Base-by-base conservation (phyloP, 2,113 vertebrate genomes). In the human region DNA sequence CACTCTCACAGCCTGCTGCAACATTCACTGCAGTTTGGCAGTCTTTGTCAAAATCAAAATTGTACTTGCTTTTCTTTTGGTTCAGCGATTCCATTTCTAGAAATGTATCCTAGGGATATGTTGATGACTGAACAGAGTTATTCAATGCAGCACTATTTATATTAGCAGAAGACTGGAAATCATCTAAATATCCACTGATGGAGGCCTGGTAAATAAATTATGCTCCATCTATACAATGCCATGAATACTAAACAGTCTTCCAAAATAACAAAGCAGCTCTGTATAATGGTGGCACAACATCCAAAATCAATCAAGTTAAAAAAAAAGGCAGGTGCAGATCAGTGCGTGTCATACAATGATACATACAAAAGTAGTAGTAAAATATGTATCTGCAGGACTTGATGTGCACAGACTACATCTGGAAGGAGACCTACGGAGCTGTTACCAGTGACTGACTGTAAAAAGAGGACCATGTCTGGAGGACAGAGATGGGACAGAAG, bases 1-100 rank as follows among this genome's bases (percentile, higher is more conserved):
- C 6, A 40, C 14, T 57, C 45, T 95, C 87, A 68, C 7, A 70
- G 8, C 40, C 70, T 61, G 32, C 25, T 57, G 70, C 13, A n/a
- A 43, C n/a, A 72, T 64, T 18, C 57, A n/a, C 52, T 89, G 35
- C 32, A 93, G 35, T 40, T 85, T 78, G 50, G 35, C 61, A 84
- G 72, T 35, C 70, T 59, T 72, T 95, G 38, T 79, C 66, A 61
- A 96, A 92, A 86, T 82, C 38, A 91, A 89, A 70, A 91, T 59
- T 8, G 32, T 38, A 94, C 17, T 40, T 55, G 20, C 16, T 45
- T 79, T 94, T 57, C 75, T 57, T 88, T 50, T 94, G 64, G 88
- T 25, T 23, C 64, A 78, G 16, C 12, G 66, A 48, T 86, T 86
- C 18, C 17, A 68, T 48, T 92, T 89, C 80, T 83, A 86, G 48